A percentile compares a stretch with the other conserved stretches of the same genome.
These are phyloP conservation scores for Drosophila serrata DNA, from an alignment of 1,140 invertebrate species.

Conservation along the genomic window DNA sequence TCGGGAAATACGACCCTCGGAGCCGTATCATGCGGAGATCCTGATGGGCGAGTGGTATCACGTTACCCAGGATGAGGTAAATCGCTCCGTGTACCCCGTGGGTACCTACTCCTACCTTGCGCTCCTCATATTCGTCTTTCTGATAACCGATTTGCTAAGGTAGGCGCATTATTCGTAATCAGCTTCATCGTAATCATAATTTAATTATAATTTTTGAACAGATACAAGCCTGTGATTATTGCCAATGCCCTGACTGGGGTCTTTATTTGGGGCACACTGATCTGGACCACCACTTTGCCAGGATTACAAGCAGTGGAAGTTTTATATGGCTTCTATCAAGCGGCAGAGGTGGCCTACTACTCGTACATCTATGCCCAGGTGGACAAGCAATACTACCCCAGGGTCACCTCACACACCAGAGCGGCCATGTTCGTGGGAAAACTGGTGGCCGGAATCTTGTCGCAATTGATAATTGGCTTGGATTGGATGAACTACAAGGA, in stretches of 20 bases:
- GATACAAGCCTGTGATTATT: slow-evolving; percentile 95
- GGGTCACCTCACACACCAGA: slow-evolving; percentile 91
- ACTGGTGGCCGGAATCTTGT: slow-evolving; percentile 88
- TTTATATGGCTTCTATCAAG: slow-evolving; percentile 93
- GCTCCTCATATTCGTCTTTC: slow-evolving; percentile 90
- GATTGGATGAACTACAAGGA: slow-evolving; percentile 88
- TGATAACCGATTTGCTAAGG: slow-evolving; percentile 92
- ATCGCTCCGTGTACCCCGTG: slow-evolving; percentile 90
- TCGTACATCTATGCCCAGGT: slow-evolving; percentile 98
- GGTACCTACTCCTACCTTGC: slow-evolving; percentile 91
- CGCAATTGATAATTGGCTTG: slow-evolving; percentile 88
- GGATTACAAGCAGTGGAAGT: slow-evolving; percentile 88
- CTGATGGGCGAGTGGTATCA: slow-evolving; percentile 89
- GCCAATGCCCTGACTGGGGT: slow-evolving; percentile 90
- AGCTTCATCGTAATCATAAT: no score
- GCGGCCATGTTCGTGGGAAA: slow-evolving; percentile 89
- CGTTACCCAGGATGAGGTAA: slow-evolving; percentile 87
- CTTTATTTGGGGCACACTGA: slow-evolving; percentile 89
- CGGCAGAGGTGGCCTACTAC: slow-evolving; percentile 95
- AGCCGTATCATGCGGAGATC: slow-evolving; percentile 92
- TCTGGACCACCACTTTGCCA: slow-evolving; percentile 89
- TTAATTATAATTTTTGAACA: slow-evolving; percentile 28
- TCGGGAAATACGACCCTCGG: slow-evolving; percentile 92
- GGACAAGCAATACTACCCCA: slow-evolving; percentile 89
- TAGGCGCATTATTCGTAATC: slow-evolving; percentile 33